A percentile compares a stretch with the other conserved stretches of the same genome.
phyloP scores from a whole-genome alignment of 1,140 invertebrate species.

The Hycleus cichorii region DNA sequence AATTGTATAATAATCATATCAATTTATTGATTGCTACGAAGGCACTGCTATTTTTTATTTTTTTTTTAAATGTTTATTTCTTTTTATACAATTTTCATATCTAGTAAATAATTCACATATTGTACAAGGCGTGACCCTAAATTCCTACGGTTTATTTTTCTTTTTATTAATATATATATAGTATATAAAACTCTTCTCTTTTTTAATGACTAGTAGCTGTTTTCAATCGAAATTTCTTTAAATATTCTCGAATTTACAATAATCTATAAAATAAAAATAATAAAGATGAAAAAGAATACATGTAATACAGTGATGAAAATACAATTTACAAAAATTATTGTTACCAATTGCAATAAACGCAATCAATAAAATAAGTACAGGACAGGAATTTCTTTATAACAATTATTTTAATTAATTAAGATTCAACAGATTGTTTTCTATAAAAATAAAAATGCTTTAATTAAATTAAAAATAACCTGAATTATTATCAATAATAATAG shows the following conservation, averaged over 20 bases:
- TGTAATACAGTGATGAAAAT: constrained; percentile 1
- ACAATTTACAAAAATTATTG: neutral
- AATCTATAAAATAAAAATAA: constrained; percentile 6
- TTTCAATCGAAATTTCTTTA: neutral
- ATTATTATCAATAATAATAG: neutral
- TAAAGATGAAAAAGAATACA: constrained; percentile 5
- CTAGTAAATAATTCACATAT: constrained; percentile 8
- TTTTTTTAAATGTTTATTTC: constrained; percentile 11
- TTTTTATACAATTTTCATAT: constrained; percentile 1
- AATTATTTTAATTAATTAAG: no score
- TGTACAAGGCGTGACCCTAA: constrained; percentile 11
- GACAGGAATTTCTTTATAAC: neutral
- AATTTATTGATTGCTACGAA: constrained; percentile 8
- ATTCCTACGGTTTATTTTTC: neutral
- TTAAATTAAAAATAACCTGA: constrained; percentile 11
- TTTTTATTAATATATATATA: no score
- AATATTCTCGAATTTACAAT: no score
- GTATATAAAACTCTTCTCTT: constrained; percentile 1
- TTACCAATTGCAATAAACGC: constrained; percentile 9
- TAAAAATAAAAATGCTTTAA: constrained; percentile 15
- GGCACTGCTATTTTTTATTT: constrained; percentile 12
- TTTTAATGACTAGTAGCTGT: constrained; percentile 13
- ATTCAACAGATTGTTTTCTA: neutral
- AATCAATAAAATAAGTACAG: constrained; percentile 16
- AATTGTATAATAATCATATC: no score